These are phyloP conservation scores for Dryobotodes eremita DNA, from an alignment of 2,888 invertebrate genomes.

Conservation along the genomic window DNA sequence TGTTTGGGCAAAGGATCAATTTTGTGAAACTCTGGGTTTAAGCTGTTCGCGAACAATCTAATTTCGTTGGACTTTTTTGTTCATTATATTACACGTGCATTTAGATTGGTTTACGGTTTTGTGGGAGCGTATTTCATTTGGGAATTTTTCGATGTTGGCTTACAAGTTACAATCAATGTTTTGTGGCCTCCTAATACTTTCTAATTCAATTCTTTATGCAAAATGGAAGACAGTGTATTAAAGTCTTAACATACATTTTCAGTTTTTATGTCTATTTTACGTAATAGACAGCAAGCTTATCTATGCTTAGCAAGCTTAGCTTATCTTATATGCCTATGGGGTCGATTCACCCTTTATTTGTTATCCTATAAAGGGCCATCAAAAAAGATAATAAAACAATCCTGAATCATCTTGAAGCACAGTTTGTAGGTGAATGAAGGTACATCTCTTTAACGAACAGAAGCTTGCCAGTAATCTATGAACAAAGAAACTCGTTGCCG, in stretches of 20 bases:
- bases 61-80: slow-evolving; percentile 66
- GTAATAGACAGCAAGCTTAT: neutral
- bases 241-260: neutral
- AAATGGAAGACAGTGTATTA: neutral
- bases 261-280: neutral
- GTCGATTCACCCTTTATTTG: slow-evolving; percentile 4
- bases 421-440: slow-evolving; percentile 5
- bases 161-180: slow-evolving; percentile 10
- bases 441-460: slow-evolving; percentile 1
- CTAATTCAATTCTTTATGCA: neutral
- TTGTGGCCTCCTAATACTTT: neutral
- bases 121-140: slow-evolving; percentile 32
- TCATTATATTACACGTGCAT: slow-evolving; percentile 55
- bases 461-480: slow-evolving; percentile 33
- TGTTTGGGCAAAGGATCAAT: slow-evolving; percentile 78
- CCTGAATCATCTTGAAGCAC: neutral
- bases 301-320: too few species aligned
- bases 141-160: neutral
- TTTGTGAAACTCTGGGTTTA: slow-evolving; percentile 72
- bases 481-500: slow-evolving; percentile 55
- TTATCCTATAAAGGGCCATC: neutral
- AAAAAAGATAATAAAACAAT: neutral
- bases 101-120: slow-evolving; percentile 39
- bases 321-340: neutral
- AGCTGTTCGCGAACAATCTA: slow-evolving; percentile 71